phyloP scores from a whole-genome alignment of 2,113 vertebrate genomes.

The Neogobius melanostomus region DNA sequence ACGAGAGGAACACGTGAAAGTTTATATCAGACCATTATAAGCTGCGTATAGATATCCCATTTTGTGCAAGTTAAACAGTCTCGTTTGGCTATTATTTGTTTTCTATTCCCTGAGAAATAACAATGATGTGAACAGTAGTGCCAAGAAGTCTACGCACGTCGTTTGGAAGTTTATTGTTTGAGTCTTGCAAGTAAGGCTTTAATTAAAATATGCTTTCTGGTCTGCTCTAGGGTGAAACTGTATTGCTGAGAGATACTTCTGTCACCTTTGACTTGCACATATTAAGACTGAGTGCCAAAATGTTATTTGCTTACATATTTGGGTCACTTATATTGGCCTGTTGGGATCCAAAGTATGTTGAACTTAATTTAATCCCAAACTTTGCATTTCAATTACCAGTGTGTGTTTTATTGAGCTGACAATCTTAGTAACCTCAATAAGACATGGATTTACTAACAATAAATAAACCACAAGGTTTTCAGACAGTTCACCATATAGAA shows the following conservation, averaged over 20 bases:
- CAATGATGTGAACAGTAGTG: slow-evolving; percentile 14
- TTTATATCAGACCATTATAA: neutral
- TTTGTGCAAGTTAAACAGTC: neutral
- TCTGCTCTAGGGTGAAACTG: slow-evolving; percentile 47
- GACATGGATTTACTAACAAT: slow-evolving; percentile 18
- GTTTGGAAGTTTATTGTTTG: slow-evolving; percentile 61
- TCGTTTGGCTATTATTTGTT: neutral
- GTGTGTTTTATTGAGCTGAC: neutral
- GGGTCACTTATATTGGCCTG: slow-evolving; percentile 25
- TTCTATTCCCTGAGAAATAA: slow-evolving; percentile 23
- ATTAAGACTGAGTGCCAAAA: slow-evolving; percentile 30
- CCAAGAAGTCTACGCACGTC: slow-evolving; percentile 21
- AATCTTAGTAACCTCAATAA: neutral
- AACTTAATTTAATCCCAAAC: slow-evolving; percentile 21
- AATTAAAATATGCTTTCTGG: slow-evolving; percentile 60
- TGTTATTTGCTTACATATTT: slow-evolving; percentile 49
- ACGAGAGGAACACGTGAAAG: neutral
- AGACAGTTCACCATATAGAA: slow-evolving; percentile 7
- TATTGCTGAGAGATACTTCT: slow-evolving; percentile 38
- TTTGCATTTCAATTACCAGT: slow-evolving; percentile 20
- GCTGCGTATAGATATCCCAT: too few relatives aligned
- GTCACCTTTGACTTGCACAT: slow-evolving; percentile 31
- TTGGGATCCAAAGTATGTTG: slow-evolving; percentile 14
- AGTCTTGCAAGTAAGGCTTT: slow-evolving; percentile 47
- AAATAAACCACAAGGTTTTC: slow-evolving; percentile 37